These are phyloP conservation scores for Laspeyria flexula DNA, from an alignment of 2,888 invertebrate species.

Conservation along the genomic window DNA sequence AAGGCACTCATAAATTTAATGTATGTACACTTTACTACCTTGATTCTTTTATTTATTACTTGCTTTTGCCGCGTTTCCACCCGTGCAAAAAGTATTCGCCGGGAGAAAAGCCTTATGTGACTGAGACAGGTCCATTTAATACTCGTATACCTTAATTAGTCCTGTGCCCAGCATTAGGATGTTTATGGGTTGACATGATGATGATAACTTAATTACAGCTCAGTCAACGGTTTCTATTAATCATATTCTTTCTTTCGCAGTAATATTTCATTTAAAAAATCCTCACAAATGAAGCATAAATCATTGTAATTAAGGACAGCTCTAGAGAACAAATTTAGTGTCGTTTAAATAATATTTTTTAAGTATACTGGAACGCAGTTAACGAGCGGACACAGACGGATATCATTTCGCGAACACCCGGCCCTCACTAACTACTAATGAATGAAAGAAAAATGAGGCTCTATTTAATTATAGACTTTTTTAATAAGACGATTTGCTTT, in stretches of 20 bases:
- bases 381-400: slow-evolving; percentile 38
- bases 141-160: no score
- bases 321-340: slow-evolving; percentile 15
- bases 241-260: neutral
- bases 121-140: no score
- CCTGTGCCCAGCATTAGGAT: no score
- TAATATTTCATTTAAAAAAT: slow-evolving; percentile 1
- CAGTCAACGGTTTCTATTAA: no score
- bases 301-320: slow-evolving; percentile 27
- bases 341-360: slow-evolving; percentile 22
- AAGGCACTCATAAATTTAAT: slow-evolving; percentile 9
- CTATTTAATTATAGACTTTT: slow-evolving; percentile 23
- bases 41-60: neutral
- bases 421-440: slow-evolving; percentile 45
- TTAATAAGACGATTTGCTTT: neutral
- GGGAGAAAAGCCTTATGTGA: no score
- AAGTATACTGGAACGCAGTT: slow-evolving; percentile 23
- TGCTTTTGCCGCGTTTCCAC: no score
- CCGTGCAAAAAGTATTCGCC: no score
- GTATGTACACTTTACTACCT: neutral
- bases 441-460: slow-evolving; percentile 33
- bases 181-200: no score
- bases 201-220: no score
- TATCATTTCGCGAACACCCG: slow-evolving; percentile 33
- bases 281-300: slow-evolving; percentile 22